Evolutionary conservation across 2,888 invertebrate genomes (phyloP).

Genomic region (Hyalella azteca): DNA sequence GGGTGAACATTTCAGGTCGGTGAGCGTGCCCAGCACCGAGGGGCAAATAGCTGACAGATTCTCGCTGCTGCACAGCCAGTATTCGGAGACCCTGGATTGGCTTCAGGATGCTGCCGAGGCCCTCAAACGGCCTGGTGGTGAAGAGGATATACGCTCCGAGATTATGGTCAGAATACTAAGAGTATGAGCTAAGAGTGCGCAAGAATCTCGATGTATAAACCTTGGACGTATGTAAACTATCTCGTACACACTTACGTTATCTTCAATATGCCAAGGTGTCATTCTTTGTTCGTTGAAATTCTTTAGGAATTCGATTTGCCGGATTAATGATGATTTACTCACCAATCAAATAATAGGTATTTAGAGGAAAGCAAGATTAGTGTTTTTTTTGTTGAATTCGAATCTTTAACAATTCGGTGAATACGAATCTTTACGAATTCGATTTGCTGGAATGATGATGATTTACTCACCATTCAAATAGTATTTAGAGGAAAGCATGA

Average conservation of each 20-base stretch:
- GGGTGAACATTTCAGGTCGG: background rate
- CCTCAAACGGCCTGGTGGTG: slow-evolving; percentile 4
- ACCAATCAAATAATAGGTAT: no score
- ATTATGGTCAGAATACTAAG: background rate
- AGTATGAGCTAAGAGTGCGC: no score
- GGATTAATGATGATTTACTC: no score
- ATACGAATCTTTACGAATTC: background rate
- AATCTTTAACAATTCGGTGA: slow-evolving; percentile 61
- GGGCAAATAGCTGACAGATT: slow-evolving; percentile 16
- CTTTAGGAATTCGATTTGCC: background rate
- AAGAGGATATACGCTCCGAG: slow-evolving; percentile 17
- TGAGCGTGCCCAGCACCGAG: background rate
- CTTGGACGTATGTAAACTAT: no score
- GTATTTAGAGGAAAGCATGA: no score
- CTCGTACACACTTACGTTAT: no score
- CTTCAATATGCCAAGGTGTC: no score
- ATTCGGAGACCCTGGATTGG: slow-evolving; percentile 39
- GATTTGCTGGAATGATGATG: background rate
- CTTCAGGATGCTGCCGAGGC: slow-evolving; percentile 6
- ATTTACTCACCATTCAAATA: no score
- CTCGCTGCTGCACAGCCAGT: slow-evolving; percentile 21
- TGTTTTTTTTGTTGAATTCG: no score
- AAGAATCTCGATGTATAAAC: no score
- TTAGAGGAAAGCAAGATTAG: no score
- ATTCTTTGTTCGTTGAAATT: background rate